phyloP scores from a whole-genome alignment of 2,888 invertebrate species.

The Sphaerolaimus hirsutus region DNA sequence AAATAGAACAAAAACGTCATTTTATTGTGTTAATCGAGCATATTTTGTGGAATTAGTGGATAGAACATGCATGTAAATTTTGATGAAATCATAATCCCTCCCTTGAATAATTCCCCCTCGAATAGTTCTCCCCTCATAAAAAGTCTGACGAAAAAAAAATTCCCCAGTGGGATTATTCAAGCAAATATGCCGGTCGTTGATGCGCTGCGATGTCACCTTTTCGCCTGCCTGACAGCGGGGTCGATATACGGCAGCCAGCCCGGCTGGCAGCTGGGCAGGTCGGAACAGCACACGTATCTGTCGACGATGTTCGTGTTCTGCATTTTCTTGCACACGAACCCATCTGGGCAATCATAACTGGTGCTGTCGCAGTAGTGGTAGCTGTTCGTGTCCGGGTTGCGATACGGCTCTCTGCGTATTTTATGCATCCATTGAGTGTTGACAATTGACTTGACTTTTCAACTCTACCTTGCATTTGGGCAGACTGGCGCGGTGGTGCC shows the following conservation, averaged over 20 bases:
- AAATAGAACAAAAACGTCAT: too few species aligned
- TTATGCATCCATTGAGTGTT: background rate
- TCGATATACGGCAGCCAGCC: slow-evolving; percentile 5
- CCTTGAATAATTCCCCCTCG: too few species aligned
- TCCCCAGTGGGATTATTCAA: too few species aligned
- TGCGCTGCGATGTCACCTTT: background rate
- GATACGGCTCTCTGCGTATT: slow-evolving; percentile 2
- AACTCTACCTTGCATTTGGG: background rate
- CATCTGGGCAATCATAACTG: slow-evolving; percentile 3
- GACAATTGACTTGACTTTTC: background rate
- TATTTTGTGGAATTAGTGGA: too few species aligned
- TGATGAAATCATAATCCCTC: too few species aligned
- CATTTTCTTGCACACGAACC: slow-evolving; percentile 4
- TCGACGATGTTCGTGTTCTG: background rate
- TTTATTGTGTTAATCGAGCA: too few species aligned
- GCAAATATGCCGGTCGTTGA: too few species aligned
- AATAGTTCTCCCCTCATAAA: too few species aligned
- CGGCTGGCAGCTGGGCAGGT: slow-evolving; percentile 2
- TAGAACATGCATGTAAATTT: too few species aligned
- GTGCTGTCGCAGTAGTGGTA: slow-evolving; percentile 4
- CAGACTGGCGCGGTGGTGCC: background rate
- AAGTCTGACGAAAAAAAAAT: too few species aligned
- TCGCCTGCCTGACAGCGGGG: background rate
- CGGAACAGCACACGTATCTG: slow-evolving; percentile 4
- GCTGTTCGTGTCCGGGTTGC: background rate